Conservation (phyloP, 2,797 vertebrate genomes). For the Mormyrops boulengeri region DNA sequence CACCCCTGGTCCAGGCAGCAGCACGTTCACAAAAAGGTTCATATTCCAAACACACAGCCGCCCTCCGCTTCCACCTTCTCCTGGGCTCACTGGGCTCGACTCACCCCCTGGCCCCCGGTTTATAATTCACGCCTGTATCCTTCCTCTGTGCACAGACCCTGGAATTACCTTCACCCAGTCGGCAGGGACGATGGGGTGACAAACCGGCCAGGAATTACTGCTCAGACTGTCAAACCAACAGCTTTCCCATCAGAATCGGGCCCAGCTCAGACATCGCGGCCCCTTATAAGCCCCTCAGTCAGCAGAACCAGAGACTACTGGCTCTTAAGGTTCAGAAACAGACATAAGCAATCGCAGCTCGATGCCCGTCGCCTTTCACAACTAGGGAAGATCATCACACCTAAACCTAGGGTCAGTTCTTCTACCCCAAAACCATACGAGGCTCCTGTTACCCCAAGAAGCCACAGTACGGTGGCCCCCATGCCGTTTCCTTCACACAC, state of each 20-base stretch:
- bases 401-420: conserved; percentile 43
- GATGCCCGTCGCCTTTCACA: conserved; percentile 52
- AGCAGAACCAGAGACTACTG: conserved; percentile 53
- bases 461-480: conserved; percentile 33
- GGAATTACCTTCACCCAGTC: conserved; percentile 45
- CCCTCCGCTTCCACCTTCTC: conserved; percentile 25
- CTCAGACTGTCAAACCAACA: conserved; percentile 57
- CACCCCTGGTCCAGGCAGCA: conserved; percentile 59
- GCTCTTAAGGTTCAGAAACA: conserved; percentile 59
- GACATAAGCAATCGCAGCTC: conserved; percentile 67
- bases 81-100: conserved; percentile 24
- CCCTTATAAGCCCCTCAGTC: neutral
- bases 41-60: conserved; percentile 30
- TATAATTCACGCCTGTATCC: conserved; percentile 35
- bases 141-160: conserved; percentile 42
- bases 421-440: conserved; percentile 31
- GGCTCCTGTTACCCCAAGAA: conserved; percentile 34
- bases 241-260: conserved; percentile 28
- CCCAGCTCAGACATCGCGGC: neutral
- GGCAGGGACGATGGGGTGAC: conserved; percentile 44
- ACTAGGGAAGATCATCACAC: conserved; percentile 51
- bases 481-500: conserved; percentile 34
- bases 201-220: conserved; percentile 62
- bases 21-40: conserved; percentile 35
- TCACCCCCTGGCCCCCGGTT: conserved; percentile 32